Conservation (phyloP, 2,888 invertebrate genomes). For the Erannis defoliaria region DNA sequence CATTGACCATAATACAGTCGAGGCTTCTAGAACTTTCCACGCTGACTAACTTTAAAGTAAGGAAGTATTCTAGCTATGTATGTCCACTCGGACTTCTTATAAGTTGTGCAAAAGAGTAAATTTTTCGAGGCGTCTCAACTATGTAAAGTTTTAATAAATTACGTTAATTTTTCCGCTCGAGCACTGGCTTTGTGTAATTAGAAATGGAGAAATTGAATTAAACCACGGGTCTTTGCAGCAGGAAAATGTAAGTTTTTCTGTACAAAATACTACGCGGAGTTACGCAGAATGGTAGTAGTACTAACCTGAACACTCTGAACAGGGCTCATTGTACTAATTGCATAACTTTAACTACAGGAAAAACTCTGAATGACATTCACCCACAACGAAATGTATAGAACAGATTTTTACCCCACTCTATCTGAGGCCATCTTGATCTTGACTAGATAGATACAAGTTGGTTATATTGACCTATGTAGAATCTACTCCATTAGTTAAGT, state of each 20-base stretch:
- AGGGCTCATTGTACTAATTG: too few species aligned
- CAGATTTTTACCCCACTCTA: too few species aligned
- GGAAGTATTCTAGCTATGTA: constrained; percentile 58
- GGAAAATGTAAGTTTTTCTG: background rate
- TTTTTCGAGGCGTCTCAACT: constrained; percentile 24
- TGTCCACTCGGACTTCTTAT: constrained; percentile 35
- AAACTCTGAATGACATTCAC: too few species aligned
- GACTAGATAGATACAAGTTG: too few species aligned
- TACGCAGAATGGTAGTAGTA: too few species aligned
- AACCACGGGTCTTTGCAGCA: background rate
- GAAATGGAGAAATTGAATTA: constrained; percentile 11
- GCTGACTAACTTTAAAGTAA: constrained; percentile 60
- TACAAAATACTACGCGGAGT: too few species aligned
- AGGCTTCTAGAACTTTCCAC: constrained; percentile 59
- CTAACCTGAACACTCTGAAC: too few species aligned
- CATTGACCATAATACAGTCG: constrained; percentile 69
- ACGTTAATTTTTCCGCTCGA: constrained; percentile 22
- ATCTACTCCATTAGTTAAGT: too few species aligned
- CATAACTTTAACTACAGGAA: too few species aligned
- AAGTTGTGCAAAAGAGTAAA: constrained; percentile 41
- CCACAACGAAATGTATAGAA: too few species aligned
- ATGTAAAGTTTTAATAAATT: constrained; percentile 39
- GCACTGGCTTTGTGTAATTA: constrained; percentile 16
- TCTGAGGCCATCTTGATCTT: too few species aligned
- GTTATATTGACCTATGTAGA: too few species aligned